phyloP scores from a whole-genome alignment of 1,140 invertebrate genomes.

The Habropoda laboriosa region DNA sequence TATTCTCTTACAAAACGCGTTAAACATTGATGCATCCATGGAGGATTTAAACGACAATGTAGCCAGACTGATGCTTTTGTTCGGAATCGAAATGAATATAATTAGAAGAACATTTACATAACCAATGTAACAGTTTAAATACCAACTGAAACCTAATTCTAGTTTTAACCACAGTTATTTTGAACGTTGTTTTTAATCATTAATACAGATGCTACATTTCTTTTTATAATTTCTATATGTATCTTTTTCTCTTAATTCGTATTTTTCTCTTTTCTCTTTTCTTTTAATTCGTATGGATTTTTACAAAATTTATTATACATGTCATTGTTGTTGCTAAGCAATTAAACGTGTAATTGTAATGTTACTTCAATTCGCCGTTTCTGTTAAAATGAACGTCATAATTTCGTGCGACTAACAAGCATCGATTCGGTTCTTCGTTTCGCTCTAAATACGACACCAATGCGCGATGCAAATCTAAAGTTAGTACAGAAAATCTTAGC shows the following conservation, averaged over 20 bases:
- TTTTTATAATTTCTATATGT: not conserved
- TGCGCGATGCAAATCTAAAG: not conserved
- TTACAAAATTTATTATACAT: not conserved
- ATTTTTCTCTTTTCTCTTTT: no score
- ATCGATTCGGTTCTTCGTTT: constrained; percentile 8
- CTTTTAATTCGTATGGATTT: no score
- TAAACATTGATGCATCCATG: not conserved
- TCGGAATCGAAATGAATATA: not conserved
- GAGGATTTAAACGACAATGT: not conserved
- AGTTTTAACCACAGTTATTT: not conserved
- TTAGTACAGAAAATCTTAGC: not conserved
- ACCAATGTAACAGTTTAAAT: not conserved
- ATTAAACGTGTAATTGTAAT: not conserved
- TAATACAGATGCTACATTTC: not conserved
- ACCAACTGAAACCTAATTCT: not conserved
- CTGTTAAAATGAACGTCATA: not conserved
- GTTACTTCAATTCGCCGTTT: no score
- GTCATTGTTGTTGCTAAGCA: not conserved
- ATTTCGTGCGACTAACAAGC: not conserved
- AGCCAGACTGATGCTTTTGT: not conserved
- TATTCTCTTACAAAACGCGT: not conserved
- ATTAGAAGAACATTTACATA: constrained; percentile 6
- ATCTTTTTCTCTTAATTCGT: no score
- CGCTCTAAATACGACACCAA: constrained; percentile 2
- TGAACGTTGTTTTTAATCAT: not conserved